Conservation (phyloP, 2,113 vertebrate genomes). For the Alligator mississippiensis region DNA sequence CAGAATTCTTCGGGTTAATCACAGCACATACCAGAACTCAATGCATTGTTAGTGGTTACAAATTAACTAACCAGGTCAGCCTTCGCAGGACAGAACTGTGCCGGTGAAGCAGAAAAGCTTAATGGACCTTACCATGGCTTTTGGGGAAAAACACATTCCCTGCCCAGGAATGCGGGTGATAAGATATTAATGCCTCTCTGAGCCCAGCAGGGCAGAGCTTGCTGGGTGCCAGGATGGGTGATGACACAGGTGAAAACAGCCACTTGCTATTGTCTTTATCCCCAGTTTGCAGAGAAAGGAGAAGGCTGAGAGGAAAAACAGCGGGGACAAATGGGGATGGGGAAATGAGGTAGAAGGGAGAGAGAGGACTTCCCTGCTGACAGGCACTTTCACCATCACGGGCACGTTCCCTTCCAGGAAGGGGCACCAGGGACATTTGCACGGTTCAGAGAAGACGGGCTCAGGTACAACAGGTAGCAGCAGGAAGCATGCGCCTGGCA, state of each 20-base stretch:
- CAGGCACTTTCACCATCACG: background rate
- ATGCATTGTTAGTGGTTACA: constrained; percentile 36
- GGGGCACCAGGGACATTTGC: background rate
- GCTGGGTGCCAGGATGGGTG: background rate
- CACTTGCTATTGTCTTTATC: background rate
- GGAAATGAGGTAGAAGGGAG: background rate
- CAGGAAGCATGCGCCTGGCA: too few relatives aligned
- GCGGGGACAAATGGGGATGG: background rate
- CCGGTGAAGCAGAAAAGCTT: constrained; percentile 3
- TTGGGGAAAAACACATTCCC: background rate
- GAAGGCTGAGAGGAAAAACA: too few relatives aligned
- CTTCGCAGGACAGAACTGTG: background rate
- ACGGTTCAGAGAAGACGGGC: background rate
- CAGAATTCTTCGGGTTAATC: constrained; percentile 21
- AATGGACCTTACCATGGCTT: constrained; percentile 12
- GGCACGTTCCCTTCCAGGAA: too few relatives aligned
- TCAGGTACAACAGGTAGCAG: background rate
- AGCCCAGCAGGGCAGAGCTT: background rate
- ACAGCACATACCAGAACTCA: background rate
- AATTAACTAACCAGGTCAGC: constrained; percentile 38
- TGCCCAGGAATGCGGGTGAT: background rate
- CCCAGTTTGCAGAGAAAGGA: too few relatives aligned
- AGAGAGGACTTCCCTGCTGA: background rate
- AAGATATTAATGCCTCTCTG: background rate
- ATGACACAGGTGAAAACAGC: background rate